Evolutionary conservation across 1,140 invertebrate genomes (phyloP).

Genomic region (Grapholita molesta): DNA sequence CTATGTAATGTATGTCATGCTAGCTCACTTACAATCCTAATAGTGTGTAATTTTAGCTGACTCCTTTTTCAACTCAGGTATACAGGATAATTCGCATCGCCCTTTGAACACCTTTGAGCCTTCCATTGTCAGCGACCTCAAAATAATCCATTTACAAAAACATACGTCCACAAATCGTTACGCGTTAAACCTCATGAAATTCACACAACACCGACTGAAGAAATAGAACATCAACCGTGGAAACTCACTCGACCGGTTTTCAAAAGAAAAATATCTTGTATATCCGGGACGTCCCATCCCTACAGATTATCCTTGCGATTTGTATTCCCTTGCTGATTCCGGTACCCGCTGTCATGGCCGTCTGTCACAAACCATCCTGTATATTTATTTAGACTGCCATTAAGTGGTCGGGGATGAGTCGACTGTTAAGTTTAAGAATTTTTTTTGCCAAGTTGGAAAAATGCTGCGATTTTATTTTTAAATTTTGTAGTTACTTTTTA

Average conservation of each 20-base stretch:
- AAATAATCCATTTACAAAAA: not conserved
- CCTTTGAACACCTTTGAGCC: not conserved
- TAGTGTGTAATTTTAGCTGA: no score
- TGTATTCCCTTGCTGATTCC: constrained; percentile 12
- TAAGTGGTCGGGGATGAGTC: not conserved
- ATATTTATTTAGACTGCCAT: constrained; percentile 15
- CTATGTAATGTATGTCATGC: no score
- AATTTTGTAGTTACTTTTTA: not conserved
- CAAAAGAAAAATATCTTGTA: not conserved
- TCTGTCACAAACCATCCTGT: not conserved
- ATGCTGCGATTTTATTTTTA: not conserved
- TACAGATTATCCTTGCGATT: constrained; percentile 4
- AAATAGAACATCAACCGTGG: not conserved
- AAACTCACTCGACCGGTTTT: not conserved
- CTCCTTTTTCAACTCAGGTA: no score
- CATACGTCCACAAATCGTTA: not conserved
- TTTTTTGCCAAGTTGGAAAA: not conserved
- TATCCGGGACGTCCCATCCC: not conserved
- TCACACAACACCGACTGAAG: not conserved
- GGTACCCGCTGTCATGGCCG: not conserved
- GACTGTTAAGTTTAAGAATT: no score
- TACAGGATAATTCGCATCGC: not conserved
- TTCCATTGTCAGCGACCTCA: not conserved
- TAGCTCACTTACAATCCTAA: not conserved
- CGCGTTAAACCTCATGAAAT: not conserved